Conservation (phyloP, 2,113 vertebrate genomes). For the Calidris pygmaea region DNA sequence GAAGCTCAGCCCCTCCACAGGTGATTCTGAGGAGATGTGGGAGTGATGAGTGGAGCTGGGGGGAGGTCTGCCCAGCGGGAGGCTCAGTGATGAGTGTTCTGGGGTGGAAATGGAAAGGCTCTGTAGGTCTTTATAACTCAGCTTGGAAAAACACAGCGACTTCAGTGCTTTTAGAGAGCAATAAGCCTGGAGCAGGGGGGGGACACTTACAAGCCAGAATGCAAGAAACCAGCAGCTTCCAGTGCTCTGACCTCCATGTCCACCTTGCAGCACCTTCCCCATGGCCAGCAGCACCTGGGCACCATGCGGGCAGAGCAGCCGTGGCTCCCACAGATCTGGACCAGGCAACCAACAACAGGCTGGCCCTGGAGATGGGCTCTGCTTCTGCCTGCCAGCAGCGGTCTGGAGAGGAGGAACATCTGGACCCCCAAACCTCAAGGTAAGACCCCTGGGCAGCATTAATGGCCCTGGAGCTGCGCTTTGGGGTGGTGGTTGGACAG, state of each 20-base stretch:
- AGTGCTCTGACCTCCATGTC: neutral
- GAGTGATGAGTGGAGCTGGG: neutral
- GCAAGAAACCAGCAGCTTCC: neutral
- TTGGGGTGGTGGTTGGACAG: neutral
- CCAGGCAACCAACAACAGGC: neutral
- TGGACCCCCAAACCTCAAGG: neutral
- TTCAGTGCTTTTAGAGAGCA: neutral
- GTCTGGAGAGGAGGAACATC: neutral
- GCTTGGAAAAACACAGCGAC: neutral
- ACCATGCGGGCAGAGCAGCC: neutral
- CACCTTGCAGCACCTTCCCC: neutral
- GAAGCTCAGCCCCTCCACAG: neutral
- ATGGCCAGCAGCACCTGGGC: neutral
- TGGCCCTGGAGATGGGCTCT: neutral
- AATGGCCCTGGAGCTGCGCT: neutral
- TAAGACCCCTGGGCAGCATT: neutral
- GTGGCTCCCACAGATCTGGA: neutral
- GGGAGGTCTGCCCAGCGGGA: neutral
- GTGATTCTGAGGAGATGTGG: neutral
- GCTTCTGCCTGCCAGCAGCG: neutral
- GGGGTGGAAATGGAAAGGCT: neutral
- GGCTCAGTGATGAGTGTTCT: neutral
- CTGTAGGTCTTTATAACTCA: neutral
- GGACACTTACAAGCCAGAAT: neutral
- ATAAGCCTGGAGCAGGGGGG: neutral